Percentiles rank a stretch among this genome's conserved stretches.
These are phyloP conservation scores for Panonychus citri DNA, from an alignment of 1,140 invertebrate species.

Conservation along the genomic window DNA sequence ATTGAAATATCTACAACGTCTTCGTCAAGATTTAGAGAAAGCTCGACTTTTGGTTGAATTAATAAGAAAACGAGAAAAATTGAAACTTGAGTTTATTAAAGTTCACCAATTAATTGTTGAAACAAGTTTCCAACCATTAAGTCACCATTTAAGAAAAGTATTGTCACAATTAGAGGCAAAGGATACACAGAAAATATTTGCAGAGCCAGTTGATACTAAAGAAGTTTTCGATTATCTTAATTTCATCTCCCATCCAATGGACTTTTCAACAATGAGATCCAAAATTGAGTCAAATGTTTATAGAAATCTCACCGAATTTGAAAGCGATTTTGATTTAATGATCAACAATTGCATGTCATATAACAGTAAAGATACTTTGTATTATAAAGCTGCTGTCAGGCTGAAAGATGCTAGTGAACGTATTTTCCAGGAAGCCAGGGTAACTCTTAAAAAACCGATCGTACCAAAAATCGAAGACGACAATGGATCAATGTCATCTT, in stretches of 20 bases:
- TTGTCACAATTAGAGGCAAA: conserved; percentile 48
- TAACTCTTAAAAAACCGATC: background rate
- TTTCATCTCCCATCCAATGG: conserved; percentile 83
- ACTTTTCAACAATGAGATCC: conserved; percentile 66
- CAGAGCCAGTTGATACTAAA: conserved; percentile 64
- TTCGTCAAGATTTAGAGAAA: conserved; percentile 79
- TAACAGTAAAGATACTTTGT: conserved; percentile 69
- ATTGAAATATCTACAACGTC: conserved; percentile 77
- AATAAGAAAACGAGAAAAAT: conserved; percentile 77
- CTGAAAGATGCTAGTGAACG: conserved; percentile 43
- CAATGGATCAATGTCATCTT: background rate
- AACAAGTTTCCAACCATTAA: conserved; percentile 44
- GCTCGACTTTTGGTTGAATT: conserved; percentile 76
- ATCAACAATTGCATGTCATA: conserved; percentile 82
- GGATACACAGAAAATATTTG: conserved; percentile 69
- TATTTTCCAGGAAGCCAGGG: conserved; percentile 31
- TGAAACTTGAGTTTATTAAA: conserved; percentile 32
- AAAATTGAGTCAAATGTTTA: conserved; percentile 58
- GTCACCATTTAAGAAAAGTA: conserved; percentile 40
- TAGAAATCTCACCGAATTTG: conserved; percentile 47
- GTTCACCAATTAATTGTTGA: background rate
- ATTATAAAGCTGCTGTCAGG: conserved; percentile 53
- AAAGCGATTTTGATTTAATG: conserved; percentile 76
- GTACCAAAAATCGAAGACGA: no score
- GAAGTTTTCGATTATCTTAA: conserved; percentile 76